Evolutionary conservation across 2,888 invertebrate genomes (phyloP).

Genomic region (Cephus pygmeus): DNA sequence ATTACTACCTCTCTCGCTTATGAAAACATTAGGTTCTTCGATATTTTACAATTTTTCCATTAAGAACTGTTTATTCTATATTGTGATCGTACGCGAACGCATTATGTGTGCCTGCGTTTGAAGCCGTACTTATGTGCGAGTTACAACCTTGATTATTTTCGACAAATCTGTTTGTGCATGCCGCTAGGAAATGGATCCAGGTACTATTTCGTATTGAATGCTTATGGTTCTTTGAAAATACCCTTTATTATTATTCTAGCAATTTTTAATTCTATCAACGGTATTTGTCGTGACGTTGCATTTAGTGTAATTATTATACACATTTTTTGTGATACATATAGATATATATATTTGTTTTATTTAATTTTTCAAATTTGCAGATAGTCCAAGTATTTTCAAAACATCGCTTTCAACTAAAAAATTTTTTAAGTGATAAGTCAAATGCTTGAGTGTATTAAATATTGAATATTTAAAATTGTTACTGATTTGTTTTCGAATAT

Average conservation of each 20-base stretch:
- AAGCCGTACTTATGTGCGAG: neutral
- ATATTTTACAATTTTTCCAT: neutral
- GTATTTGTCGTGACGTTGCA: neutral
- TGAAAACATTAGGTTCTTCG: neutral
- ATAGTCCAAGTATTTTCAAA: too few relatives aligned
- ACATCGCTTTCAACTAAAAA: neutral
- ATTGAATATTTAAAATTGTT: neutral
- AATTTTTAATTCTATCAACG: neutral
- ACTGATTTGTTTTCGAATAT: neutral
- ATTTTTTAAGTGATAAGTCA: neutral
- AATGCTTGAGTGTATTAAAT: neutral
- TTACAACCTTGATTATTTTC: neutral
- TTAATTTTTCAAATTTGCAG: neutral
- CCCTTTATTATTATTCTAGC: neutral
- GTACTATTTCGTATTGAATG: constrained; percentile 28
- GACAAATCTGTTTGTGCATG: constrained; percentile 31
- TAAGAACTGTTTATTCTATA: neutral
- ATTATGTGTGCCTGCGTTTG: neutral
- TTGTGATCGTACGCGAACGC: neutral
- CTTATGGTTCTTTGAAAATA: neutral
- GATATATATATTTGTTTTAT: neutral
- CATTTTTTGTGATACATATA: neutral
- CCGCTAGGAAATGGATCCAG: constrained; percentile 54
- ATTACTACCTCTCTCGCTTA: neutral
- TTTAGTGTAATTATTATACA: neutral